Base-by-base conservation (phyloP, 2,113 vertebrate genomes). In the Brachionichthys hirsutus region DNA sequence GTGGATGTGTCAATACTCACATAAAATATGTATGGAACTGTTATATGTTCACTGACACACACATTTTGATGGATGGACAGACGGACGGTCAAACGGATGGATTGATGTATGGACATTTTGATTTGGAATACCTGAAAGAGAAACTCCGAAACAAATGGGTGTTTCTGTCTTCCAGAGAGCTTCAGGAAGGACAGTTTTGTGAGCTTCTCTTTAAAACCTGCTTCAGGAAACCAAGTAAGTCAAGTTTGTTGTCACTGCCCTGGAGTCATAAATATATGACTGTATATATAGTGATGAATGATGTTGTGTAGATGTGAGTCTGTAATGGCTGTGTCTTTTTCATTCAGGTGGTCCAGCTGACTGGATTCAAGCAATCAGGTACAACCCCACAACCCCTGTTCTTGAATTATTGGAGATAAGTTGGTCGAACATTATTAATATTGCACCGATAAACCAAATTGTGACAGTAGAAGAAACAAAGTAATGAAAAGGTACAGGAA, bases 281-380 rank as follows among this genome's bases (percentile, higher is more conserved):
- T 5, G 30, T 13, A 3, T n/a, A n/a, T n/a, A n/a, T n/a, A n/a
- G n/a, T n/a, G n/a, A 17, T 22, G 13, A 57, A 14, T 24, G 6
- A 19, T 15, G 41, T 20, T 62, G 6, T 48, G 14, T 9, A 1
- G 15, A n/a, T n/a, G n/a, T n/a, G n/a, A n/a, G n/a, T n/a, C n/a
- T n/a, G n/a, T n/a, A n/a, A n/a, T 47, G 8, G 12, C 11, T 64
- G 0, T 76, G 22, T 76, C 10, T 54, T 58, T 75, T 48, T 47
- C 18, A 14, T 19, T 46, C 36, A 95, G 95, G 93, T 90, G 7
- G 94, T 96, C 15, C 93, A 95, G 86, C 90, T 95, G 78, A 96
- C 92, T 1, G 92, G 92, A 0, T 97, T 95, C 91, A 96, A 94
- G 66, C 87, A 92, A 42, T 94, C 95, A 93, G 95, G 95, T 87